phyloP scores from a whole-genome alignment of 2,113 vertebrate genomes.

The Bucco capensis region DNA sequence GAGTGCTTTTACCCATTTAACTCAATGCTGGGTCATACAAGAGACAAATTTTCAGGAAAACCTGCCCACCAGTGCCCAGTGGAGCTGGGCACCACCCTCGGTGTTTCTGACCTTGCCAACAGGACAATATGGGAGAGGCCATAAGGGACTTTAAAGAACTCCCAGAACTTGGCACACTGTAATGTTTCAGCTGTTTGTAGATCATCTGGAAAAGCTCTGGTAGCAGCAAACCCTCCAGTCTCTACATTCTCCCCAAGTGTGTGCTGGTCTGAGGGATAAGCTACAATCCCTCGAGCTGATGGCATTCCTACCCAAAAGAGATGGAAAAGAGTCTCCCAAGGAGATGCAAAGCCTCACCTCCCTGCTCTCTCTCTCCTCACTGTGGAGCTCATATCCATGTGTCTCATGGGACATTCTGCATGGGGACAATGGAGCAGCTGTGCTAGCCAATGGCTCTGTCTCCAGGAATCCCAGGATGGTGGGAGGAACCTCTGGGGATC shows the following conservation, averaged over 20 bases:
- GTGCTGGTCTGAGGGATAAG: neutral
- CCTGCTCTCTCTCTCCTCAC: neutral
- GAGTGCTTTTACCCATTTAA: neutral
- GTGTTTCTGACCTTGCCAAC: neutral
- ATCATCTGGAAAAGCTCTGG: neutral
- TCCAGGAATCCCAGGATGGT: neutral
- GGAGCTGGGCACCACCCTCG: neutral
- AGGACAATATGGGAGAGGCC: neutral
- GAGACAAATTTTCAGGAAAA: neutral
- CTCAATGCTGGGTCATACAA: neutral
- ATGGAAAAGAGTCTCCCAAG: neutral
- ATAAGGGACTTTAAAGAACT: neutral
- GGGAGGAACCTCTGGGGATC: too few species aligned
- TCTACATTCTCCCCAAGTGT: fast-evolving
- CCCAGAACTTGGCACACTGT: neutral
- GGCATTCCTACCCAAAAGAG: neutral
- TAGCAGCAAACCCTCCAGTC: neutral
- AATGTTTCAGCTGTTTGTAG: neutral
- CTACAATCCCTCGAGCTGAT: neutral
- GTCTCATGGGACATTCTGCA: fast-evolving
- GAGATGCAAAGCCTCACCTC: neutral
- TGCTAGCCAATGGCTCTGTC: neutral
- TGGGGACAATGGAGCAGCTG: fast-evolving
- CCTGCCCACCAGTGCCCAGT: neutral
- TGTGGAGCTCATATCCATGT: fast-evolving